These are phyloP conservation scores for Thamnophis sirtalis DNA, from an alignment of 2,113 vertebrate genomes.

Conservation along the genomic window DNA sequence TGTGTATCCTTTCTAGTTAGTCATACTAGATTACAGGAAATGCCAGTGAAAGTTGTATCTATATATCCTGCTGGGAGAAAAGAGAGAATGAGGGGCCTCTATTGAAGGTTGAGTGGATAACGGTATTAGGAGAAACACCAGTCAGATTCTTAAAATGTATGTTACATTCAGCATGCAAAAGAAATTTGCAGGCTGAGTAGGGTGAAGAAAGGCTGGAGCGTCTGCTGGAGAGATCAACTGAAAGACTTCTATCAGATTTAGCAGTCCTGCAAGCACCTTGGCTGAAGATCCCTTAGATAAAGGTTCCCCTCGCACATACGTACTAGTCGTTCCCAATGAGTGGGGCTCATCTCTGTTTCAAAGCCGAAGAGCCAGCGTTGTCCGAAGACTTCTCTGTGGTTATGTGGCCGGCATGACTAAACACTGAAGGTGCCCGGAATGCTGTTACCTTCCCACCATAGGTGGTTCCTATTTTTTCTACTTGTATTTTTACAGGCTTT, in stretches of 20 bases:
- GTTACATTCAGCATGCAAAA: neutral
- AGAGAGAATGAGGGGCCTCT: neutral
- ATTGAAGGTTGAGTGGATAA: neutral
- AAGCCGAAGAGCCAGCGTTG: too few species aligned
- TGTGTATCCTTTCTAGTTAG: neutral
- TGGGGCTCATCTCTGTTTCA: too few species aligned
- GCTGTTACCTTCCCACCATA: too few species aligned
- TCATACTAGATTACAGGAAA: neutral
- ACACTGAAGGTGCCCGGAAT: too few species aligned
- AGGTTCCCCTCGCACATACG: too few species aligned
- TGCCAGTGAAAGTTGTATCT: neutral
- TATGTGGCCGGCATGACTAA: too few species aligned
- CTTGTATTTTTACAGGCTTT: too few species aligned
- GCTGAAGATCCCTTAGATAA: neutral
- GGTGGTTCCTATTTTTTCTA: too few species aligned
- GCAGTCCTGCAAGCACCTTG: neutral
- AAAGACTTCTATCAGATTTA: neutral
- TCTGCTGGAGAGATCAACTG: neutral
- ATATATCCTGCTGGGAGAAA: neutral
- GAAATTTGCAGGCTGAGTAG: neutral
- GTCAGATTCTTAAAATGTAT: neutral
- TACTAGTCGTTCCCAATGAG: too few species aligned
- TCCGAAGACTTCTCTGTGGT: too few species aligned
- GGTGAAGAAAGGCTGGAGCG: neutral
- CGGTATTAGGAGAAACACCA: neutral